Evolutionary conservation across 2,113 vertebrate species (phyloP).

Genomic region (Ceratotherium simum): DNA sequence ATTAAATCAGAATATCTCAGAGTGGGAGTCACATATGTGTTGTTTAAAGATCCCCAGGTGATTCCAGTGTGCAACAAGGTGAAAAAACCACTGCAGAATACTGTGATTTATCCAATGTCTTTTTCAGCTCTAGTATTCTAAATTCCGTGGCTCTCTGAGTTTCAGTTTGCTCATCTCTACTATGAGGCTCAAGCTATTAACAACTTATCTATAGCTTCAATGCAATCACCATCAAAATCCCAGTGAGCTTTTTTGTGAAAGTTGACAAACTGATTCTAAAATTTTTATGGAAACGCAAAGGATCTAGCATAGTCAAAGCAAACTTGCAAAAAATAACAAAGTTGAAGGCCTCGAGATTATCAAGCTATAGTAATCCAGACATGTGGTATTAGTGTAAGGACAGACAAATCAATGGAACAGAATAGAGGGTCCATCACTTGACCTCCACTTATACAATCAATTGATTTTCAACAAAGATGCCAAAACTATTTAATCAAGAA

Average conservation of each 20-base stretch:
- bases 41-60: background rate
- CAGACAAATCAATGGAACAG: background rate
- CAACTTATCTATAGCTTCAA: background rate
- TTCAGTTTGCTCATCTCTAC: background rate
- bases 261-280: background rate
- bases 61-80: background rate
- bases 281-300: background rate
- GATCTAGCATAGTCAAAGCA: background rate
- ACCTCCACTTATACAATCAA: background rate
- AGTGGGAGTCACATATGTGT: background rate
- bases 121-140: background rate
- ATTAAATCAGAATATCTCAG: conserved; percentile 11
- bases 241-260: background rate
- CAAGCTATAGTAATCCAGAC: background rate
- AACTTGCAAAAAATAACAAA: background rate
- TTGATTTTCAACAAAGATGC: background rate
- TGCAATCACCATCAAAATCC: background rate
- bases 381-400: background rate
- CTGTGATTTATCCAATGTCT: background rate
- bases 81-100: background rate
- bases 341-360: background rate
- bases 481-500: background rate
- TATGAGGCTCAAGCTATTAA: background rate
- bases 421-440: background rate
- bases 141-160: background rate